These are phyloP conservation scores for Bombyx mandarina DNA, from an alignment of 1,140 invertebrate species.

Conservation along the genomic window DNA sequence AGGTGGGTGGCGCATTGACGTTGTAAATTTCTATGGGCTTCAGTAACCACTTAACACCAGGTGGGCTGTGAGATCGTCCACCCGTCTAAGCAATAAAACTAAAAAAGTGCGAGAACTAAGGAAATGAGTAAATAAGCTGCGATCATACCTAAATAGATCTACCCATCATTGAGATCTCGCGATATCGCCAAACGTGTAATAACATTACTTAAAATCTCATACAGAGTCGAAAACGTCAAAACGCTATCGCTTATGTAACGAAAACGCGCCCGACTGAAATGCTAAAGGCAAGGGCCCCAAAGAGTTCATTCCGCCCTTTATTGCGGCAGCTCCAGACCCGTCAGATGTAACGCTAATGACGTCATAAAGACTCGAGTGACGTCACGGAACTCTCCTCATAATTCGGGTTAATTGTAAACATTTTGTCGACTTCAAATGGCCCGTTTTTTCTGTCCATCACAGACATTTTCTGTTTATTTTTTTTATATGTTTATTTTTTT, in stretches of 20 bases:
- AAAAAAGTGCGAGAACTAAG: no score
- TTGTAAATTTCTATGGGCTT: no score
- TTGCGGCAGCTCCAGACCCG: constrained; percentile 16
- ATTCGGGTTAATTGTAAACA: constrained; percentile 37
- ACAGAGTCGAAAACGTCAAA: neutral
- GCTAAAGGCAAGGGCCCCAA: constrained; percentile 8
- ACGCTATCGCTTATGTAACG: constrained; percentile 9
- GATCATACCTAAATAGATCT: no score
- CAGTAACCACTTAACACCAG: no score
- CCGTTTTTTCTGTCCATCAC: neutral
- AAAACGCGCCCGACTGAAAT: neutral
- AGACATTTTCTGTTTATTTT: neutral
- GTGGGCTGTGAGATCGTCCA: no score
- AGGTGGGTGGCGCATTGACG: no score
- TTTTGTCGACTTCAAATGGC: constrained; percentile 9
- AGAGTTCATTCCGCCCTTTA: constrained; percentile 25
- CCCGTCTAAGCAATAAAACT: no score
- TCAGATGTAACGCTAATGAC: constrained; percentile 32
- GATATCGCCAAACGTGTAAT: no score
- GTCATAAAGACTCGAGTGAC: constrained; percentile 26
- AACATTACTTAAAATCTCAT: no score
- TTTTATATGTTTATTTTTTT: neutral
- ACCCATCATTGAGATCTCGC: no score
- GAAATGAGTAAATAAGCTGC: no score
- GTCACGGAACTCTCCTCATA: constrained; percentile 19